Evolutionary conservation across 1,140 invertebrate species (phyloP).

Genomic region (Hylaeus anthracinus): DNA sequence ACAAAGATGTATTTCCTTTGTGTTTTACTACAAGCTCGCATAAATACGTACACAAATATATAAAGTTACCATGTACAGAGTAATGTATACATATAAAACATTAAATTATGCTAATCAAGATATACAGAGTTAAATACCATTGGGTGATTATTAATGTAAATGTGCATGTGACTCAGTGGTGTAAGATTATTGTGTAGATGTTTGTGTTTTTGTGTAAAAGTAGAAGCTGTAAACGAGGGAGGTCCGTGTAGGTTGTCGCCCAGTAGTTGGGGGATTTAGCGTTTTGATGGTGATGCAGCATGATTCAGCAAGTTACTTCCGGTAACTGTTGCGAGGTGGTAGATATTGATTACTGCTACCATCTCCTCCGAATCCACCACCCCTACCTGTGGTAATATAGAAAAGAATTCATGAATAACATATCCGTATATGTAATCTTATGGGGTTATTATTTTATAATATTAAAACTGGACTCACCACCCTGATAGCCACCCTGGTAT

Average conservation of each 20-base stretch:
- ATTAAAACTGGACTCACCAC: constrained; percentile 7
- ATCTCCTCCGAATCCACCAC: constrained; percentile 56
- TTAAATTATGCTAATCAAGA: constrained; percentile 55
- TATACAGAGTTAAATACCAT: constrained; percentile 52
- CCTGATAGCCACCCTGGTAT: constrained; percentile 25
- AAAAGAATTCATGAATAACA: background rate
- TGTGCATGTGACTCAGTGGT: constrained; percentile 47
- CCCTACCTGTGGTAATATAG: constrained; percentile 4
- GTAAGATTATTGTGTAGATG: constrained; percentile 14
- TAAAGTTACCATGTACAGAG: constrained; percentile 54
- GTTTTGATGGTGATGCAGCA: constrained; percentile 44
- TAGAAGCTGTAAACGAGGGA: constrained; percentile 49
- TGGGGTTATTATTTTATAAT: background rate
- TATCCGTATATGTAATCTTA: background rate
- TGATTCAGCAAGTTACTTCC: constrained; percentile 68
- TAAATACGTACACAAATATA: constrained; percentile 56
- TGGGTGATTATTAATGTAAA: constrained; percentile 51
- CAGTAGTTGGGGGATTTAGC: constrained; percentile 24
- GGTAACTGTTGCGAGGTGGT: constrained; percentile 71
- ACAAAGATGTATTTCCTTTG: constrained; percentile 51
- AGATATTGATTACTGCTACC: constrained; percentile 75
- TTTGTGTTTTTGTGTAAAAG: constrained; percentile 13
- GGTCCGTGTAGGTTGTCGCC: constrained; percentile 57
- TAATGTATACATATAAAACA: constrained; percentile 46
- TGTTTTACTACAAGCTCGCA: constrained; percentile 58